A percentile compares a stretch with the other conserved stretches of the same genome.
phyloP scores from a whole-genome alignment of 2,797 vertebrate genomes.

The Spinus pinus region DNA sequence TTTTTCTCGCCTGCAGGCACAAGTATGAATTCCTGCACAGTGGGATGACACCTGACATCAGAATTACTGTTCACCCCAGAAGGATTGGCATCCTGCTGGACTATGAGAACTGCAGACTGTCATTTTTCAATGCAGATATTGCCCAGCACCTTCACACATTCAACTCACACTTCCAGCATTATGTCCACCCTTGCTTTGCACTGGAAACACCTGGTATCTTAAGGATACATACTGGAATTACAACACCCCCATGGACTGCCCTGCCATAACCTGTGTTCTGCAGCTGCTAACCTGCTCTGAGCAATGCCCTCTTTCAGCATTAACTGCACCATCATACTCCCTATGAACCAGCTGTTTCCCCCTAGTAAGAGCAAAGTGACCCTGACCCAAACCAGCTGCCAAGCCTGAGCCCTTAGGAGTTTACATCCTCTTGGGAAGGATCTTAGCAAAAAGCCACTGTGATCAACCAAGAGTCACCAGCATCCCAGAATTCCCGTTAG shows the following conservation, averaged over 20 bases:
- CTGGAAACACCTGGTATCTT: slow-evolving; percentile 87
- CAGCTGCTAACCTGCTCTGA: neutral
- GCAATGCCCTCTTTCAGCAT: neutral
- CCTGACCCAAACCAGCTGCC: neutral
- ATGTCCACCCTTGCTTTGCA: slow-evolving; percentile 89
- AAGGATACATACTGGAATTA: slow-evolving; percentile 79
- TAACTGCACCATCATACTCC: neutral
- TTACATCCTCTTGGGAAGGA: neutral
- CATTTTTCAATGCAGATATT: slow-evolving; percentile 87
- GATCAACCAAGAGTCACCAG: neutral
- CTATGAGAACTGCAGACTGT: slow-evolving; percentile 81
- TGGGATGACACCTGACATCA: slow-evolving; percentile 85
- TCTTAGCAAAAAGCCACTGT: neutral
- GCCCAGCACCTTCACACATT: slow-evolving; percentile 90
- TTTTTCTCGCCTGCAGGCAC: slow-evolving; percentile 77
- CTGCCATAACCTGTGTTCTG: neutral
- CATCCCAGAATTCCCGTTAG: neutral
- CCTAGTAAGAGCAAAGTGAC: neutral
- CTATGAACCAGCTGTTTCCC: neutral
- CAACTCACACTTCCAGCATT: slow-evolving; percentile 76
- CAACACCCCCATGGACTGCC: slow-evolving; percentile 67
- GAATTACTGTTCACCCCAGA: slow-evolving; percentile 84
- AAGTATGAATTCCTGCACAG: slow-evolving; percentile 91
- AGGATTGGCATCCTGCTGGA: slow-evolving; percentile 88
- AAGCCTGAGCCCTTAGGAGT: neutral